These are phyloP conservation scores for Yponomeuta cagnagella DNA, from an alignment of 2,888 invertebrate species.

Conservation along the genomic window DNA sequence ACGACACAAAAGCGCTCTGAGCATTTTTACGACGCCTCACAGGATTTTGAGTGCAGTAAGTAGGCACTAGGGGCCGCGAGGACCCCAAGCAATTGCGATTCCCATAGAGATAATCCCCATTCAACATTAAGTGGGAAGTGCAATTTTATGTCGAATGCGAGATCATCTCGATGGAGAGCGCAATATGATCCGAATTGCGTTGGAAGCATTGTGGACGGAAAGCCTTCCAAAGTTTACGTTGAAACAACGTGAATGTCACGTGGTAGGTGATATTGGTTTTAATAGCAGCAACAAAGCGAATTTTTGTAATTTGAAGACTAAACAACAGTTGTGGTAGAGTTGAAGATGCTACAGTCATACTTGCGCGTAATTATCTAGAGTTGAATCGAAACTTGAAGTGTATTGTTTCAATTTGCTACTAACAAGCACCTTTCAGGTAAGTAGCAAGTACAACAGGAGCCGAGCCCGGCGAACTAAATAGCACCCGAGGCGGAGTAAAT, in stretches of 20 bases:
- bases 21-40: neutral
- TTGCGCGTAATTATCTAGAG: neutral
- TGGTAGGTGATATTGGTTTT: neutral
- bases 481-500: constrained; percentile 50
- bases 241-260: neutral
- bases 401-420: constrained; percentile 14
- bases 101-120: neutral
- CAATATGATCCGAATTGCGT: neutral
- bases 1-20: neutral
- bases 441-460: constrained; percentile 9
- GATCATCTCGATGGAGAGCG: neutral
- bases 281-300: neutral
- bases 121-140: constrained; percentile 1
- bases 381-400: constrained; percentile 1
- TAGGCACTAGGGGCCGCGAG: neutral
- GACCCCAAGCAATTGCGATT: neutral
- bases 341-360: neutral
- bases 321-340: no score
- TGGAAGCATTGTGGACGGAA: neutral
- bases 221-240: no score
- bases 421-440: constrained; percentile 7
- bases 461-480: constrained; percentile 44
- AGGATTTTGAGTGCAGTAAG: neutral
- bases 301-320: neutral
- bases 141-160: constrained; percentile 3